Evolutionary conservation across 2,888 invertebrate species (phyloP).

Genomic region (Coelinius sp.): DNA sequence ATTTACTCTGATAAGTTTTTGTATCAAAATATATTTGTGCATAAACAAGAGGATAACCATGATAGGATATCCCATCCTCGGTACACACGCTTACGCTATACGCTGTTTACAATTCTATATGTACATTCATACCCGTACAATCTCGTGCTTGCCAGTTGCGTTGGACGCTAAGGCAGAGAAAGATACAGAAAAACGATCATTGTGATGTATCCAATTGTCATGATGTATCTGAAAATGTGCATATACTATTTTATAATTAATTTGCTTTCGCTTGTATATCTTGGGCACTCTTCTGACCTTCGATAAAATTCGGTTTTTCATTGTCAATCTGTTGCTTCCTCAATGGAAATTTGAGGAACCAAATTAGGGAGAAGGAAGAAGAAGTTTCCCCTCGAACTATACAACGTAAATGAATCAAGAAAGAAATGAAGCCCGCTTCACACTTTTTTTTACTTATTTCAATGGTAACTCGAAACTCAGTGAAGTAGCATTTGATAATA

Average conservation of each 20-base stretch:
- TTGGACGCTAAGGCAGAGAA: background rate
- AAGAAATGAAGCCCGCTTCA: constrained; percentile 62
- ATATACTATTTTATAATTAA: constrained; percentile 7
- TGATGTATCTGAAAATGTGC: background rate
- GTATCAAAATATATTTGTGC: constrained; percentile 71
- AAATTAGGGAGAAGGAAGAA: background rate
- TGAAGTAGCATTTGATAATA: constrained; percentile 17
- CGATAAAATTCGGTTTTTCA: background rate
- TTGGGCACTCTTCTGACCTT: background rate
- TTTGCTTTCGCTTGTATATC: background rate
- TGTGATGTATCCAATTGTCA: constrained; percentile 17
- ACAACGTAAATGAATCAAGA: constrained; percentile 53
- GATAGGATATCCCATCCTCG: constrained; percentile 58
- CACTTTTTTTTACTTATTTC: constrained; percentile 44
- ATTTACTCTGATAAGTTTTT: constrained; percentile 53
- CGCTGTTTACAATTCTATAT: constrained; percentile 37
- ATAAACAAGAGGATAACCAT: constrained; percentile 68
- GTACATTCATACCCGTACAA: constrained; percentile 46
- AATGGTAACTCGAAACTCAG: constrained; percentile 39
- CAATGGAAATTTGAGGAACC: background rate
- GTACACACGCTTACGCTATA: constrained; percentile 37
- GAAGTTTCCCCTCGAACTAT: background rate
- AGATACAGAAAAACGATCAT: constrained; percentile 13
- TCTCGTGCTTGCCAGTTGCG: constrained; percentile 25
- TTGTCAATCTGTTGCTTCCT: background rate